phyloP scores from a whole-genome alignment of 2,888 invertebrate species.

The Drosophila formosana region DNA sequence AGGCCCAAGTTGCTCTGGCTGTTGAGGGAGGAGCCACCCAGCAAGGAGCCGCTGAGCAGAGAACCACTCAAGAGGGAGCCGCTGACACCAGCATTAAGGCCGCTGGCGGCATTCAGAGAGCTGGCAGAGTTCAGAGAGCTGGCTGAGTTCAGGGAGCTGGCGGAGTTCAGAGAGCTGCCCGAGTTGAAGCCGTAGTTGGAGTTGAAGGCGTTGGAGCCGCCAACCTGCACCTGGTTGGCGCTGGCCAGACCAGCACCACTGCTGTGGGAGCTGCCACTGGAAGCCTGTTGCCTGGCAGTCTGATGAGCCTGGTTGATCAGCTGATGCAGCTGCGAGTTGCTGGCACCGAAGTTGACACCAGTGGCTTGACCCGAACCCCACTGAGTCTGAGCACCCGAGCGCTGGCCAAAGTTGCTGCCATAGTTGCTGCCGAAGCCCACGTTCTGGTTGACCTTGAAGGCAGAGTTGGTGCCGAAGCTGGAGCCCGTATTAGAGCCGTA shows the following conservation, averaged over 20 bases:
- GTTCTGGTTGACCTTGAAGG: slow-evolving; percentile 59
- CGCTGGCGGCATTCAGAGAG: slow-evolving; percentile 31
- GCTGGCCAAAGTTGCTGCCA: slow-evolving; percentile 51
- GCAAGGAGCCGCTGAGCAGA: slow-evolving; percentile 44
- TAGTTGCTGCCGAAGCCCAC: slow-evolving; percentile 39
- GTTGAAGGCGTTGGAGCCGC: slow-evolving; percentile 43
- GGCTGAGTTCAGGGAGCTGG: slow-evolving; percentile 55
- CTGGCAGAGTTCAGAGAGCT: slow-evolving; percentile 46
- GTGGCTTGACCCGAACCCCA: background rate
- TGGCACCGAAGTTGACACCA: slow-evolving; percentile 27
- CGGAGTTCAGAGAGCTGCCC: slow-evolving; percentile 54
- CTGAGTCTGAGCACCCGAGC: slow-evolving; percentile 33
- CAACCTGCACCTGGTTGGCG: slow-evolving; percentile 66
- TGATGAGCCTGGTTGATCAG: slow-evolving; percentile 83
- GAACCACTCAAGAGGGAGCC: slow-evolving; percentile 55
- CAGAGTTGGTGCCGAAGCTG: slow-evolving; percentile 56
- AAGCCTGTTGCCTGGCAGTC: slow-evolving; percentile 81
- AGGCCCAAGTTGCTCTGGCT: slow-evolving; percentile 56
- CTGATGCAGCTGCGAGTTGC: slow-evolving; percentile 65
- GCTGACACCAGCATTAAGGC: slow-evolving; percentile 41
- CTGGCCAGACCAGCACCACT: slow-evolving; percentile 54
- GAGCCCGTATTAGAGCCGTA: slow-evolving; percentile 35
- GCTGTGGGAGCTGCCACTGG: slow-evolving; percentile 53
- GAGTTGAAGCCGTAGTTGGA: slow-evolving; percentile 52
- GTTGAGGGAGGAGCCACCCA: slow-evolving; percentile 38